Evolutionary conservation across 2,888 invertebrate species (phyloP), one percentile per base, ranked within the genome.

Genomic region (Aspidapion aeneum): DNA sequence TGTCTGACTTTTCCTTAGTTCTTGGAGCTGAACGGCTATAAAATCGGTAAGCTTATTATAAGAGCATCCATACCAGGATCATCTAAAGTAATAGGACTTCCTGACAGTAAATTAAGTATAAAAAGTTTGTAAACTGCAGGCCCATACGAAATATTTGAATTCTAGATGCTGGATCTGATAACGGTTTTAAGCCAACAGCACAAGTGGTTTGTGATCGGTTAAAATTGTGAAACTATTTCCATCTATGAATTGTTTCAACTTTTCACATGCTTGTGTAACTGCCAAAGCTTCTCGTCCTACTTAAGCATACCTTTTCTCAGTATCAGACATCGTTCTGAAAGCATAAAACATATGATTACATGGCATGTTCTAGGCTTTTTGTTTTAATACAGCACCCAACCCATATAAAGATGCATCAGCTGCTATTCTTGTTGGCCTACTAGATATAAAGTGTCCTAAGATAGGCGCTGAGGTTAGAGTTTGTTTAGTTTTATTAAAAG

Each of bases 131-230:
- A 51, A 49, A 63, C 21, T 55, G 58, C 54, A 60, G 55, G 17
- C 55, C n/a, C 60, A 63, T 68, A 51, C 75, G 65, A 19, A 80
- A 72, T 72, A 64, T 64, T 78, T 78, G 1, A 71, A 71, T 58
- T 73, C 69, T 12, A 79, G 57, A 1, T 80, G 62, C 18, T 74
- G 65, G 1, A 77, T 59, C 2, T 78, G 64, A 0, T 35, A 35
- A 35, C 35, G 35, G 12, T 35, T 35, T 35, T 35, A 12, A 35
- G 12, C 35, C n/a, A n/a, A n/a, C n/a, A n/a, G n/a, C n/a, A n/a
- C n/a, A n/a, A n/a, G n/a, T n/a, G 78, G 78, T 63, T 76, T 77
- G 68, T 79, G 78, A 63, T 80, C 78, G 0, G 78, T 80, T 65
- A 72, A 69, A 1, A 78, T 58, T 17, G 55, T 59, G 49, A 79